These are phyloP conservation scores for Physella acuta DNA, from an alignment of 1,140 invertebrate genomes.

Conservation along the genomic window DNA sequence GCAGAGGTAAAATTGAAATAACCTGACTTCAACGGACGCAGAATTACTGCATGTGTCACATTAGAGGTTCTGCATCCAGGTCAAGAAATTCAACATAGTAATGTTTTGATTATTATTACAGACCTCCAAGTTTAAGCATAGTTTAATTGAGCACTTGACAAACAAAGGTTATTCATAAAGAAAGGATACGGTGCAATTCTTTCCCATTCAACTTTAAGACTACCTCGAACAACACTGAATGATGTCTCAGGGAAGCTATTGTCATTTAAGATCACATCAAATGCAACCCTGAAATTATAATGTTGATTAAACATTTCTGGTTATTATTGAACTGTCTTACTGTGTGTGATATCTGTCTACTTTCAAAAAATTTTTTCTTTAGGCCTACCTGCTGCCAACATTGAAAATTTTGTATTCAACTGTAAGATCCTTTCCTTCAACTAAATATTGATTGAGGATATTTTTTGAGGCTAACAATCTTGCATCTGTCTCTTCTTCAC, in stretches of 20 bases:
- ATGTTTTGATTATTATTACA: too few species aligned
- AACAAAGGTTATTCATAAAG: not conserved
- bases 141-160: not conserved
- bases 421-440: conserved; percentile 96
- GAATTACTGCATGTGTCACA: conserved; percentile 89
- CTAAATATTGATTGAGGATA: conserved; percentile 93
- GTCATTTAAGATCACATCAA: conserved; percentile 85
- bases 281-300: conserved; percentile 80
- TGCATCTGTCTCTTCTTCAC: conserved; percentile 55
- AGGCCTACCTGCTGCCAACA: conserved; percentile 64
- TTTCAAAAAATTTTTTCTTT: not conserved
- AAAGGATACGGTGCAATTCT: conserved; percentile 77
- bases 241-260: conserved; percentile 85
- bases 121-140: too few species aligned
- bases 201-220: conserved; percentile 79
- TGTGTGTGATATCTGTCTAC: not conserved
- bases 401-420: conserved; percentile 76
- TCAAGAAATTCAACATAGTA: too few species aligned
- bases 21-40: conserved; percentile 85
- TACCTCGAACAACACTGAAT: conserved; percentile 84
- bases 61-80: conserved; percentile 81
- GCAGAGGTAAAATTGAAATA: conserved; percentile 97
- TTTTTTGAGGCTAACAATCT: conserved; percentile 63
- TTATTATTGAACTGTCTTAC: not conserved
- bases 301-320: too few species aligned